A percentile compares a stretch with the other conserved stretches of the same genome.
These are phyloP conservation scores for Anarsia innoxiella DNA, from an alignment of 2,888 invertebrate species.

Conservation along the genomic window DNA sequence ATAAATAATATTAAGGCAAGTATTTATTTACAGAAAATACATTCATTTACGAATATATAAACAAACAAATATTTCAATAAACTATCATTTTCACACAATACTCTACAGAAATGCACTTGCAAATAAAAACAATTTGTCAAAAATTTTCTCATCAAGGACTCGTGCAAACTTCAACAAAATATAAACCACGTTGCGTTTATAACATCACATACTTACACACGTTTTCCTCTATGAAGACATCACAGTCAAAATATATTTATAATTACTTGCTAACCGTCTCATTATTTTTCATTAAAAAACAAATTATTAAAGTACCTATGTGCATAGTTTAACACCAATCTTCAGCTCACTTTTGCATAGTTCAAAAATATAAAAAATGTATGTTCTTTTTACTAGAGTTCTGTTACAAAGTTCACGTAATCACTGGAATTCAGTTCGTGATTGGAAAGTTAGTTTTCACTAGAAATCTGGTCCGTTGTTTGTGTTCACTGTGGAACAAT, in stretches of 20 bases:
- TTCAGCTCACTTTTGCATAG: constrained; percentile 5
- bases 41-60: constrained; percentile 48
- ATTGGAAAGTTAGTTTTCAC: not conserved
- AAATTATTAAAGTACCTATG: too few species aligned
- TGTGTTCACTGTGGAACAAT: constrained; percentile 26
- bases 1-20: constrained; percentile 61
- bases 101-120: constrained; percentile 57
- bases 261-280: constrained; percentile 33
- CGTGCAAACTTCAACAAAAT: constrained; percentile 58
- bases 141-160: constrained; percentile 32
- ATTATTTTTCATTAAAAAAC: too few species aligned
- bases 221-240: constrained; percentile 71
- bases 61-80: constrained; percentile 39
- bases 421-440: constrained; percentile 6
- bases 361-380: too few species aligned
- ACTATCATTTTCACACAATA: constrained; percentile 32
- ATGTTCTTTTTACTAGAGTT: too few species aligned
- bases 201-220: constrained; percentile 50
- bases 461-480: constrained; percentile 13
- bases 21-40: constrained; percentile 60
- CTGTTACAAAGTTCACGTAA: not conserved
- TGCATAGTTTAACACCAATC: constrained; percentile 9
- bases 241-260: constrained; percentile 62
- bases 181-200: constrained; percentile 38
- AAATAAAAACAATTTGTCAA: constrained; percentile 39